phyloP scores from a whole-genome alignment of 2,888 invertebrate genomes.

The Eretmocerus hayati region DNA sequence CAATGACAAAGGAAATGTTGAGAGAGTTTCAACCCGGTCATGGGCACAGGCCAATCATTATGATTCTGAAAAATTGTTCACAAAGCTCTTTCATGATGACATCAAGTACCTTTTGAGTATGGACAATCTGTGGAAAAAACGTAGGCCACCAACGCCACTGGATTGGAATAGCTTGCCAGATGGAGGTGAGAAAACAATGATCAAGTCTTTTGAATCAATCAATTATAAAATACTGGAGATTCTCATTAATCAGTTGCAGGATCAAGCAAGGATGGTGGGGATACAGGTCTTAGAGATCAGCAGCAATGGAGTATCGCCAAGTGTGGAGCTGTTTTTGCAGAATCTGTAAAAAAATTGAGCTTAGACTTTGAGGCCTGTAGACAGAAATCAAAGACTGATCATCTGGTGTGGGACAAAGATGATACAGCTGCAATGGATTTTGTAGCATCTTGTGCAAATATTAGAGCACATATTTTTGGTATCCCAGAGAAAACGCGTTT shows the following conservation, averaged over 20 bases:
- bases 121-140: slow-evolving; percentile 91
- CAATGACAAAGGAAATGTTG: slow-evolving; percentile 50
- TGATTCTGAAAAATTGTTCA: slow-evolving; percentile 77
- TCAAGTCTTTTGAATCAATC: too few species aligned
- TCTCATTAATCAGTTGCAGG: slow-evolving; percentile 47
- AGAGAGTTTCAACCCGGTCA: slow-evolving; percentile 63
- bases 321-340: slow-evolving; percentile 64
- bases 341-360: slow-evolving; percentile 61
- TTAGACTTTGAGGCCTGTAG: slow-evolving; percentile 50
- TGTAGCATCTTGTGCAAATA: slow-evolving; percentile 90
- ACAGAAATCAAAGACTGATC: slow-evolving; percentile 53
- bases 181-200: slow-evolving; percentile 42
- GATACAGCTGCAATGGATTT: slow-evolving; percentile 91
- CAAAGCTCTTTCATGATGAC: slow-evolving; percentile 90
- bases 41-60: slow-evolving; percentile 86
- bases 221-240: too few species aligned
- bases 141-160: slow-evolving; percentile 77
- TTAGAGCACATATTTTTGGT: slow-evolving; percentile 83
- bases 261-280: slow-evolving; percentile 49
- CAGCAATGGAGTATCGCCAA: slow-evolving; percentile 72
- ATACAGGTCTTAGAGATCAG: slow-evolving; percentile 63
- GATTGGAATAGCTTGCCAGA: slow-evolving; percentile 58
- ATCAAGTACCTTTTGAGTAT: slow-evolving; percentile 90
- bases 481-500: slow-evolving; percentile 84
- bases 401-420: slow-evolving; percentile 96